Evolutionary conservation across 2,797 vertebrate genomes (phyloP), one percentile per base, ranked within the genome.

Genomic region (Acrossocheilus fasciatus): DNA sequence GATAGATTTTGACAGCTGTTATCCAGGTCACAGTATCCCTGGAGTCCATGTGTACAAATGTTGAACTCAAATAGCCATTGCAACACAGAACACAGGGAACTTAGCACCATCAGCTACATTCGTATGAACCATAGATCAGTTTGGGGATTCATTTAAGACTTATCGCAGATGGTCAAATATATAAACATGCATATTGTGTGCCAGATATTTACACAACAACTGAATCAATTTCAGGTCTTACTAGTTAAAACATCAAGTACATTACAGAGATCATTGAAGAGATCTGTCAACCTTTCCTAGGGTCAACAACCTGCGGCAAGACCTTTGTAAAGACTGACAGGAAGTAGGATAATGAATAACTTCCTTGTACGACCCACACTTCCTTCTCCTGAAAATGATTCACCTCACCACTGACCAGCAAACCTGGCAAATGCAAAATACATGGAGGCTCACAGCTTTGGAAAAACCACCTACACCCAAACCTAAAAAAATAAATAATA

Each of bases 21-120:
- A 86, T 86, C 45, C 85, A 86, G 85, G 85, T 86, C 85, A 86
- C 70, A 66, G 78, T 86, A 86, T 86, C 78, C 85, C 85, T 86
- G 85, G 78, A 86, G 85, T 86, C 85, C 85, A 86, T 86, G 70
- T 86, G 85, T 86, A 86, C 85, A 86, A 86, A 86, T 52, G 78
- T 41, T 86, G 45, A 86, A 81, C 69, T 86, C 85, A 86, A 86
- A 86, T 75, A 86, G 78, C 78, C 70, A 86, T 86, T 86, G 78
- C 70, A 86, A 81, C 85, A 86, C 70, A 81, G 78, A 81, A 81
- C 85, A 81, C 54, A 26, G 78, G 81, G 78, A 81, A 54, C 85
- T 52, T 26, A 74, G 77, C 30, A 66, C 20, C 39, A 73, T 81
- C 68, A 30, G 57, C 39, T 79, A 70, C 18, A 69, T 78, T 30